Percentiles rank a stretch among this genome's conserved stretches.
These are phyloP conservation scores for Athetis lepigone DNA, from an alignment of 2,888 invertebrate genomes.

Conservation along the genomic window DNA sequence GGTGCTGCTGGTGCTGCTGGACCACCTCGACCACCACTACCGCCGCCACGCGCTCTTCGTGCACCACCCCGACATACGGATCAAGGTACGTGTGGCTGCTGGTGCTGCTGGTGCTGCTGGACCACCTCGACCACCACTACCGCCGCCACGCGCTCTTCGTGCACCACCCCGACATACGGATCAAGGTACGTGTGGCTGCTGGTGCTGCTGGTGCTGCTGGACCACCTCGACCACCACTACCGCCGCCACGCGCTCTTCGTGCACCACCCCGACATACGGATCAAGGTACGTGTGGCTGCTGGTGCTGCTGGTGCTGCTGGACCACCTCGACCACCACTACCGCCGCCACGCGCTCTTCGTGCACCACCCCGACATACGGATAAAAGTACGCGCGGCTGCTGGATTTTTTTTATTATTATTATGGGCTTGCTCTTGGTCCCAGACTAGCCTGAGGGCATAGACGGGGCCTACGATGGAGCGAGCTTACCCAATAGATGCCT, in stretches of 20 bases:
- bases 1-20: slow-evolving; percentile 95
- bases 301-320: slow-evolving; percentile 95
- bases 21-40: slow-evolving; percentile 95
- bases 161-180: no score
- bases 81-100: slow-evolving; percentile 91
- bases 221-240: slow-evolving; percentile 95
- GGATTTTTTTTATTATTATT: no score
- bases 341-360: slow-evolving; percentile 92
- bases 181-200: slow-evolving; percentile 91
- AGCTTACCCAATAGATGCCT: no score
- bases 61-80: no score
- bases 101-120: slow-evolving; percentile 95
- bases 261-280: no score
- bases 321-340: slow-evolving; percentile 95
- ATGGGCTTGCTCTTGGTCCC: no score
- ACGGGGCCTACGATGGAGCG: no score
- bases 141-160: slow-evolving; percentile 92
- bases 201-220: slow-evolving; percentile 95
- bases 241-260: slow-evolving; percentile 92
- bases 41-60: slow-evolving; percentile 92
- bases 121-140: slow-evolving; percentile 95
- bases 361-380: slow-evolving; percentile 91
- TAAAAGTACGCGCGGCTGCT: slow-evolving; percentile 92
- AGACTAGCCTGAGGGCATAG: no score
- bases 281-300: slow-evolving; percentile 92